Evolutionary conservation across 2,113 vertebrate genomes (phyloP).

Genomic region (Zeus faber): DNA sequence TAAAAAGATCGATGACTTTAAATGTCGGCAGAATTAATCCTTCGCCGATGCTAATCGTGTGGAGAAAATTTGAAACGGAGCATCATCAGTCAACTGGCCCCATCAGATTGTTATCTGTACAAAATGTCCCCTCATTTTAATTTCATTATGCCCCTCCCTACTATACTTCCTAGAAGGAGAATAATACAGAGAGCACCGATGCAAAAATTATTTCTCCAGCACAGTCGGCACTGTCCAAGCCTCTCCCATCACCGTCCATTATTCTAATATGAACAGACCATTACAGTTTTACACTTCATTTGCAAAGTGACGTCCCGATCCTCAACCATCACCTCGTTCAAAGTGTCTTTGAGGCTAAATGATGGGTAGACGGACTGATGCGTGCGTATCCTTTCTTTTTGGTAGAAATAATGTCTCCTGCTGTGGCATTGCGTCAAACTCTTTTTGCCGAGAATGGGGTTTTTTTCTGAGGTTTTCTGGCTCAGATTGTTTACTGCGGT

Average conservation of each 20-base stretch:
- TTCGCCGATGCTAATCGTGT: constrained; percentile 52
- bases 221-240: constrained; percentile 25
- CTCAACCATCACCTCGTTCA: constrained; percentile 19
- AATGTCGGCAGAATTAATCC: constrained; percentile 52
- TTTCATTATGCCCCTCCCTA: constrained; percentile 9
- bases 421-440: constrained; percentile 4
- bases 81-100: constrained; percentile 58
- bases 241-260: constrained; percentile 17
- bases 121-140: constrained; percentile 48
- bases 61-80: constrained; percentile 51
- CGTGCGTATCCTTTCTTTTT: too few relatives aligned
- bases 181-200: constrained; percentile 22
- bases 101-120: constrained; percentile 49
- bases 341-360: too few relatives aligned
- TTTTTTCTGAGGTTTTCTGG: constrained; percentile 12
- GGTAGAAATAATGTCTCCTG: too few relatives aligned
- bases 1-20: constrained; percentile 53
- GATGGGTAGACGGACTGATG: too few relatives aligned
- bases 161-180: constrained; percentile 20
- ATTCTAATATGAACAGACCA: constrained; percentile 25
- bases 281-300: constrained; percentile 34
- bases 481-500: constrained; percentile 46
- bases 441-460: not conserved
- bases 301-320: constrained; percentile 25
- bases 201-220: constrained; percentile 37